Conservation (phyloP, 2,797 vertebrate species). For the Acrocephalus scirpaceus region DNA sequence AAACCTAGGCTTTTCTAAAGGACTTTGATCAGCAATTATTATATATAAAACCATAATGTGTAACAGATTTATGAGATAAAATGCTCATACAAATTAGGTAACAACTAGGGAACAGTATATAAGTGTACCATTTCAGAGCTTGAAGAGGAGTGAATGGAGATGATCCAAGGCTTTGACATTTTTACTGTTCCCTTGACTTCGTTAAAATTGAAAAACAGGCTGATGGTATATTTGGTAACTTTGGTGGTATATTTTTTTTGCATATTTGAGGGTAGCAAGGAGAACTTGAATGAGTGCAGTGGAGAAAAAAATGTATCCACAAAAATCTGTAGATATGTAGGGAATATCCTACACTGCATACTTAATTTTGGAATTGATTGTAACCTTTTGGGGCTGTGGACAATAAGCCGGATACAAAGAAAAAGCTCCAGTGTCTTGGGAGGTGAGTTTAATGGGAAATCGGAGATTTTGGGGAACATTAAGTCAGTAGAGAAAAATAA, state of each 20-base stretch:
- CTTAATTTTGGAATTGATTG: not conserved
- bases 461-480: not conserved
- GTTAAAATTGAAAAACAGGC: not conserved
- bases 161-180: constrained; percentile 30
- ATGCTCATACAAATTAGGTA: not conserved
- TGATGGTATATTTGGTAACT: not conserved
- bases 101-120: not conserved
- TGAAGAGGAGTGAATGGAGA: constrained; percentile 35
- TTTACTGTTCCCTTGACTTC: constrained; percentile 26
- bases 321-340: not conserved
- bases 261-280: not conserved
- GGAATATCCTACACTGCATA: not conserved
- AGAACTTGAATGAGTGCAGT: not conserved
- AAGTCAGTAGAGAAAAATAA: not conserved
- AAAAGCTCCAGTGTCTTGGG: not conserved
- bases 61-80: not conserved
- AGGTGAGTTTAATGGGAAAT: not conserved
- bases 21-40: not conserved
- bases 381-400: not conserved
- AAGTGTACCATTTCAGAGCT: not conserved
- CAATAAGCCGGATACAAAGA: not conserved
- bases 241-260: not conserved
- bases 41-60: not conserved
- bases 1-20: not conserved
- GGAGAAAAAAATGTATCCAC: not conserved